Conservation (phyloP, 2,113 vertebrate species). For the Coracopsis vasa region DNA sequence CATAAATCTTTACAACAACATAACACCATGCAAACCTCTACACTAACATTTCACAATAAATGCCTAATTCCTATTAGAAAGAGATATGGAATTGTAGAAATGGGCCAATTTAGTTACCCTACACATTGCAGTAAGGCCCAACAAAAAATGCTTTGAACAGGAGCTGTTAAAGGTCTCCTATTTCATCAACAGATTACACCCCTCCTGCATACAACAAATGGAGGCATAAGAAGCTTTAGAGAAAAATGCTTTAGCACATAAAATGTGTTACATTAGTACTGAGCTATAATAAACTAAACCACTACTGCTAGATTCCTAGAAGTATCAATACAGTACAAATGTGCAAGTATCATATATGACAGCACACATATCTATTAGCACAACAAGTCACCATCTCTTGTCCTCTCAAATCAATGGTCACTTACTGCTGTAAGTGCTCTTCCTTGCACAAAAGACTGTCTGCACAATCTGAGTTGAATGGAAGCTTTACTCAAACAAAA, state of each 20-base stretch:
- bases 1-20: not conserved
- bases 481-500: not conserved
- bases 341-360: not conserved
- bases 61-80: not conserved
- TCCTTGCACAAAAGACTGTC: not conserved
- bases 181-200: not conserved
- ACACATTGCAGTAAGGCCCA: not conserved
- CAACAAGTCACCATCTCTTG: not conserved
- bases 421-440: not conserved
- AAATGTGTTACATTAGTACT: not conserved
- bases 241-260: not conserved
- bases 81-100: rapidly evolving
- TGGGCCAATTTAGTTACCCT: not conserved
- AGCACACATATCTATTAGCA: not conserved
- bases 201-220: not conserved
- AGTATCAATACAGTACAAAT: not conserved
- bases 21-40: not conserved
- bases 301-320: not conserved
- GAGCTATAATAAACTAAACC: not conserved
- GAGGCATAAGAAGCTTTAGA: not conserved
- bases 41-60: not conserved
- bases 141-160: not conserved
- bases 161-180: not conserved
- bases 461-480: not conserved
- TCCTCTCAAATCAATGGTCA: not conserved